Base-by-base conservation (phyloP, 2,888 invertebrate genomes). In the Polydesmus complanatus region DNA sequence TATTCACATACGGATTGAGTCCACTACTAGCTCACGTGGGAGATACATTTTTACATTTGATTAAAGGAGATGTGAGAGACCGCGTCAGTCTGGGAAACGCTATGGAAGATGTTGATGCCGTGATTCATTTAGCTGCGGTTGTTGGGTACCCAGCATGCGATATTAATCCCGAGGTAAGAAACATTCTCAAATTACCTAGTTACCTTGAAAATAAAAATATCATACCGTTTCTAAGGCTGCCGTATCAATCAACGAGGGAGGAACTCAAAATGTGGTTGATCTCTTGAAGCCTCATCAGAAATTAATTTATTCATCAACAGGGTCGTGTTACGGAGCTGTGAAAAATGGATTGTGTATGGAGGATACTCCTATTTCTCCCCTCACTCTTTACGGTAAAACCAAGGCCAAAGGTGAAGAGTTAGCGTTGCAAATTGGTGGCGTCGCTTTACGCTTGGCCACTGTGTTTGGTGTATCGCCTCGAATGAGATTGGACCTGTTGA, bases 101-200 rank as follows among this genome's bases (percentile, higher is more conserved):
- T 1, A 64, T 73, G 65, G 68, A 69, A 56, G 67, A 67, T n/a
- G 65, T 64, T 2, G 68, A 66, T 56, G 69, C 66, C 11, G 68
- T 73, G 21, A 68, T 74, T 51, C 74, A 74, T 63, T 63, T 73
- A 61, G 73, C 74, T 1, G 74, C 73, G 27, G 69, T 73, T 49
- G 73, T 74, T 3, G 73, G 74, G 8, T 74, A 72, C 62, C 73
- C 73, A 2, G 73, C 73, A 2, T 73, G 73, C 61, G 72, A 73
- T 61, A 68, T 69, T 56, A 69, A 73, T 55, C 71, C 70, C 0
- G 68, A 68, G 11, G 58, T 68, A 48, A 37, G 37, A 8, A 21
- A 51, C 19, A 51, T 8, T 51, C 8, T 19, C 5, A 21, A 51
- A 22, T 8, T 51, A 8, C 19, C 5, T n/a, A 5, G 51, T 22